phyloP scores from a whole-genome alignment of 2,888 invertebrate genomes.

The Tanytarsus gracilentus region DNA sequence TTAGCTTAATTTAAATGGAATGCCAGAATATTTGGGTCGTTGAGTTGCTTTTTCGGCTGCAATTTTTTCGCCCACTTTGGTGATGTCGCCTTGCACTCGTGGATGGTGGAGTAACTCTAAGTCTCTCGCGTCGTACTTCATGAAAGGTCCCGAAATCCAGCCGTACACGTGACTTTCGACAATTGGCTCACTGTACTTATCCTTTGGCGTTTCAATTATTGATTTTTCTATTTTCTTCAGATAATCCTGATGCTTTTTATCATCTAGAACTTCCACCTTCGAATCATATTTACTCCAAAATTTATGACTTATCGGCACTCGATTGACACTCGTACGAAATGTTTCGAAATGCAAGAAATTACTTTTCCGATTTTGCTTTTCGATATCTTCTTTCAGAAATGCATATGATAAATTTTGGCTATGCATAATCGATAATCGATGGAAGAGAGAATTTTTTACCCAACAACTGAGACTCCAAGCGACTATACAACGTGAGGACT shows the following conservation, averaged over 20 bases:
- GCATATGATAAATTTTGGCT: constrained; percentile 13
- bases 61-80: constrained; percentile 26
- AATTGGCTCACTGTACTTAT: constrained; percentile 24
- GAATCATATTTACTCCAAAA: constrained; percentile 27
- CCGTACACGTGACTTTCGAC: constrained; percentile 20
- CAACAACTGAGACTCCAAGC: neutral
- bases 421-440: constrained; percentile 3
- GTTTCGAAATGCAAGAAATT: constrained; percentile 20
- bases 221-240: constrained; percentile 19
- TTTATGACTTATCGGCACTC: constrained; percentile 23
- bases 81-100: constrained; percentile 11
- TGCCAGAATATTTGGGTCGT: constrained; percentile 17
- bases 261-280: constrained; percentile 1
- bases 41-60: constrained; percentile 18
- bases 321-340: constrained; percentile 19
- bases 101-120: constrained; percentile 14
- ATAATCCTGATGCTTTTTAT: constrained; percentile 16
- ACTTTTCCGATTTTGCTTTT: constrained; percentile 12
- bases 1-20: constrained; percentile 24
- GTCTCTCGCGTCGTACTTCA: constrained; percentile 19
- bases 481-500: neutral
- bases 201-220: constrained; percentile 11
- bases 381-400: constrained; percentile 24
- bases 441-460: no score
- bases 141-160: constrained; percentile 17